phyloP scores from a whole-genome alignment of 2,888 invertebrate species.

The Glomeris marginata region DNA sequence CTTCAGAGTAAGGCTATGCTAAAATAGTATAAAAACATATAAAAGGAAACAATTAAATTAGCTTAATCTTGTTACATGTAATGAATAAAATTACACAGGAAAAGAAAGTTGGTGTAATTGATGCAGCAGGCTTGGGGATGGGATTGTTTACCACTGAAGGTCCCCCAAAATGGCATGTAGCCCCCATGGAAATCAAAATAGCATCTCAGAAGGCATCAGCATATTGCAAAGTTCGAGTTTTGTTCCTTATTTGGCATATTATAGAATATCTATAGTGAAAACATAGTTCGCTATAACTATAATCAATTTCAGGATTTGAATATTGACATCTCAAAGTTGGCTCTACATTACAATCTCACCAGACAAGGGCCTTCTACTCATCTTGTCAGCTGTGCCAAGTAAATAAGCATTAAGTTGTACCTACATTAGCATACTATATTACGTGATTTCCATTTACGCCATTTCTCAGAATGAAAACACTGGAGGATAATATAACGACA shows the following conservation, averaged over 20 bases:
- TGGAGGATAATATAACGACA: constrained; percentile 2
- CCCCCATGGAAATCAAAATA: constrained; percentile 44
- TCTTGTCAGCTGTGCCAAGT: constrained; percentile 7
- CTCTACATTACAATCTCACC: constrained; percentile 4
- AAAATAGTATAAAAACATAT: not conserved
- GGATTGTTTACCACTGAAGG: constrained; percentile 62
- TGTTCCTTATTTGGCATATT: not conserved
- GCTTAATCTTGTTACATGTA: not conserved
- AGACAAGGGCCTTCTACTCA: constrained; percentile 2
- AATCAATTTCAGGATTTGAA: not conserved
- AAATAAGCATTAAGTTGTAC: not conserved
- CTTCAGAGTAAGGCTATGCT: constrained; percentile 45
- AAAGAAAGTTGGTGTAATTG: constrained; percentile 60
- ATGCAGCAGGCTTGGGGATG: constrained; percentile 67
- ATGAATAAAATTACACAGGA: constrained; percentile 39
- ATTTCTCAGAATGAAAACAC: not conserved
- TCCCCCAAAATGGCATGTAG: constrained; percentile 68
- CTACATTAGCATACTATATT: too few species aligned
- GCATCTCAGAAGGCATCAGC: constrained; percentile 43
- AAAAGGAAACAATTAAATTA: constrained; percentile 3
- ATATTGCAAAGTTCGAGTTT: constrained; percentile 16
- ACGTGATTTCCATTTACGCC: not conserved
- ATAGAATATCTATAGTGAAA: not conserved
- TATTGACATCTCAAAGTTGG: constrained; percentile 2
- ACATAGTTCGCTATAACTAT: not conserved